Conservation (phyloP, 2,888 invertebrate species). For the Itoplectis maculator region DNA sequence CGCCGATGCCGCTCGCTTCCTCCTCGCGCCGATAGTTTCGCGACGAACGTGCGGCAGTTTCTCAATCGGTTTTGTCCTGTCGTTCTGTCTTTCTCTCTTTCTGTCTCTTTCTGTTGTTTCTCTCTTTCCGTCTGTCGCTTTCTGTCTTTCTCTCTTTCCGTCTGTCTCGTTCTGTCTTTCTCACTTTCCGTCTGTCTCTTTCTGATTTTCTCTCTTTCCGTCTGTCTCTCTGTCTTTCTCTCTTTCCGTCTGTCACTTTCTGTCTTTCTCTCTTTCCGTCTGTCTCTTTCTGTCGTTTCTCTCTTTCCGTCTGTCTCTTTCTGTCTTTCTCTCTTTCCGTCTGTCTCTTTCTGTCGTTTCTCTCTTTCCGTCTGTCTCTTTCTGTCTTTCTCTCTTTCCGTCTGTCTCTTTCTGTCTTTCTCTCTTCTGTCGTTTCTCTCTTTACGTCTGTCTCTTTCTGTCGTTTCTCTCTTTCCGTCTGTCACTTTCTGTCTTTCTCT, state of each 20-base stretch:
- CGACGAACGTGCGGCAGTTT: constrained; percentile 14
- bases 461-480: constrained; percentile 17
- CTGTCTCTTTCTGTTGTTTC: constrained; percentile 25
- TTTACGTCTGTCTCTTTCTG: too few relatives aligned
- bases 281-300: too few relatives aligned
- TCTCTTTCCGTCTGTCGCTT: constrained; percentile 4
- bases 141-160: background rate
- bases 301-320: background rate
- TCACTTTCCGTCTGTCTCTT: too few relatives aligned
- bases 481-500: too few relatives aligned
- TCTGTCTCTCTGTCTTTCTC: background rate
- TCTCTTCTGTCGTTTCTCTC: too few relatives aligned
- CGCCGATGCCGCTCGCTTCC: too few relatives aligned
- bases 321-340: constrained; percentile 1
- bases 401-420: too few relatives aligned
- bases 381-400: constrained; percentile 29
- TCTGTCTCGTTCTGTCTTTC: constrained; percentile 13
- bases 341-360: constrained; percentile 30
- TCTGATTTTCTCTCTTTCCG: too few relatives aligned
- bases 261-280: too few relatives aligned
- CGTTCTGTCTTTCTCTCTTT: too few relatives aligned
- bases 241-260: background rate
- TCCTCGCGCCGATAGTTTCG: constrained; percentile 47
- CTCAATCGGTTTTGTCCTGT: constrained; percentile 4
- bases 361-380: too few relatives aligned